A percentile compares a stretch with the other conserved stretches of the same genome.
Evolutionary conservation across 1,140 invertebrate genomes (phyloP).

Genomic region (Temnothorax nylanderi): DNA sequence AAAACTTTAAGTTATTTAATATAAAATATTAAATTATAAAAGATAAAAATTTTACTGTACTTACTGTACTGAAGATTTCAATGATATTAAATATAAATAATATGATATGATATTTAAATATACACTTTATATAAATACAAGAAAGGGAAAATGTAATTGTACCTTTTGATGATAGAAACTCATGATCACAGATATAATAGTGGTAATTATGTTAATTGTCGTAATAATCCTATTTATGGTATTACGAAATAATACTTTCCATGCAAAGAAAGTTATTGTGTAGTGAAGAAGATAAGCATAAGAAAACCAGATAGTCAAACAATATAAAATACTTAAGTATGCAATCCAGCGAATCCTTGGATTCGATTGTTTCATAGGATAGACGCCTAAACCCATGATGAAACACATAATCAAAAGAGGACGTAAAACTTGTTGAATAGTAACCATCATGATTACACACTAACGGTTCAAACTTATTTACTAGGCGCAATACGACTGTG

Average conservation of each 20-base stretch:
- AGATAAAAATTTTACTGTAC: too few relatives aligned
- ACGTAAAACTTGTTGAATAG: not conserved
- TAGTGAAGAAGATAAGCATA: not conserved
- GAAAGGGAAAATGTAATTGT: not conserved
- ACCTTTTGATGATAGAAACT: conserved; percentile 16
- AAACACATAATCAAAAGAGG: not conserved
- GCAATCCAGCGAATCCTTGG: not conserved
- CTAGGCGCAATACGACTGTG: not conserved
- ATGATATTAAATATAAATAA: not conserved
- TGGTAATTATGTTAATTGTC: not conserved
- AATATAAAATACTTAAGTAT: not conserved
- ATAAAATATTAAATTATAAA: too few relatives aligned
- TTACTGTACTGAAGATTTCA: too few relatives aligned
- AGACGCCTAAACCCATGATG: not conserved
- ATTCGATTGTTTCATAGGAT: not conserved
- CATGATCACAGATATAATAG: not conserved
- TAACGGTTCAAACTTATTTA: not conserved
- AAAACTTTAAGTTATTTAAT: too few relatives aligned
- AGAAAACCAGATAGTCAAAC: not conserved
- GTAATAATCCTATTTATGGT: not conserved
- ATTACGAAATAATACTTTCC: not conserved
- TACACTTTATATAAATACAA: not conserved
- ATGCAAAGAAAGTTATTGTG: not conserved
- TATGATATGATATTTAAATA: not conserved
- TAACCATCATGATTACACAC: not conserved